These are phyloP conservation scores for Ancistrus triradiatus DNA, from an alignment of 2,113 vertebrate genomes.

Conservation along the genomic window DNA sequence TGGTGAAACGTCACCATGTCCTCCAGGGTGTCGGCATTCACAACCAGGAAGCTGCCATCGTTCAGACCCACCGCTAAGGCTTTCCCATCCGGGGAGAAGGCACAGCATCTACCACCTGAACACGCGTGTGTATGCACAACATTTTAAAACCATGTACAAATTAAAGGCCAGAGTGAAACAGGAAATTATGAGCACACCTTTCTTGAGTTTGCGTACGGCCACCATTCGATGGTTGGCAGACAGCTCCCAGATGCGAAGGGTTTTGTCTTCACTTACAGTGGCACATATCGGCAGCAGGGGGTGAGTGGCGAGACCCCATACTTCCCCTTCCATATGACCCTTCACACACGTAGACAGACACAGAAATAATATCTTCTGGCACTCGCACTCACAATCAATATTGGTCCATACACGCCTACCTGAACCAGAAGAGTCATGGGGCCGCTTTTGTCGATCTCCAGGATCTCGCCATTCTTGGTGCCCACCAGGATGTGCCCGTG, in stretches of 20 bases:
- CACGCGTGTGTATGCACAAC: neutral
- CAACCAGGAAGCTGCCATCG: slow-evolving; percentile 94
- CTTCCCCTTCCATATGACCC: slow-evolving; percentile 97
- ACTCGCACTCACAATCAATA: no score
- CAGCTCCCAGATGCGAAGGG: slow-evolving; percentile 94
- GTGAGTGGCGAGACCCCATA: slow-evolving; percentile 92
- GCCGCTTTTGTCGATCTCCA: slow-evolving; percentile 95
- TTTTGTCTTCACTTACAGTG: slow-evolving; percentile 93
- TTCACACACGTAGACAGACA: slow-evolving; percentile 50
- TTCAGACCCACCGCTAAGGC: slow-evolving; percentile 92
- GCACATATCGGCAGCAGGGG: slow-evolving; percentile 92
- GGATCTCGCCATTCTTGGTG: slow-evolving; percentile 94
- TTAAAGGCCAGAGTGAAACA: neutral
- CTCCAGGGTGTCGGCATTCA: slow-evolving; percentile 94
- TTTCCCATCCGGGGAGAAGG: slow-evolving; percentile 96
- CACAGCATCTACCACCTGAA: slow-evolving; percentile 89
- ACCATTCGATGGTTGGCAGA: slow-evolving; percentile 95
- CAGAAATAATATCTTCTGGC: neutral
- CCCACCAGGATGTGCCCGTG: slow-evolving; percentile 95
- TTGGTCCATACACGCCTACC: slow-evolving; percentile 48
- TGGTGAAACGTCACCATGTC: slow-evolving; percentile 98
- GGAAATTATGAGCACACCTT: slow-evolving; percentile 68
- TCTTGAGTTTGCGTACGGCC: slow-evolving; percentile 95
- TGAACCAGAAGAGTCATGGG: slow-evolving; percentile 89
- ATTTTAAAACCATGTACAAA: neutral